These are phyloP conservation scores for Hystrix brachyura DNA, from an alignment of 2,113 vertebrate species.

Conservation along the genomic window DNA sequence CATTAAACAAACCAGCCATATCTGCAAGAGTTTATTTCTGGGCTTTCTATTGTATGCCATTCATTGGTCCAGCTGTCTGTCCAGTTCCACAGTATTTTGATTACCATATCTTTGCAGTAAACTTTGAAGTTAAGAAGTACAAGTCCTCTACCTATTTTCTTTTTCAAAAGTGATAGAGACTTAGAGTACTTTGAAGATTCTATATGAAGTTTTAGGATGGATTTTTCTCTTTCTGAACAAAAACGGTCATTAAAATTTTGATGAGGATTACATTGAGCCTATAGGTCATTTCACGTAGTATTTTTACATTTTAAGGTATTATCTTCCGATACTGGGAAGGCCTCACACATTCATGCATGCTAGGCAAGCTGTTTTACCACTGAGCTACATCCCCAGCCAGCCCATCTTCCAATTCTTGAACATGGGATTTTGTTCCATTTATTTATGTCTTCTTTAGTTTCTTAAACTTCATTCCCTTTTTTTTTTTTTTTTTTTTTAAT, in stretches of 20 bases:
- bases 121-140: slow-evolving; percentile 6
- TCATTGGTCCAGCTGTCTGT: neutral
- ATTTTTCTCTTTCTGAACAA: slow-evolving; percentile 36
- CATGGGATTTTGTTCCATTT: neutral
- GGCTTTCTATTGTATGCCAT: neutral
- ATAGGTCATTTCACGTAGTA: neutral
- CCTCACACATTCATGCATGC: neutral
- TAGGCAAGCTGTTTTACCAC: neutral
- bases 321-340: neutral
- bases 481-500: too few relatives aligned
- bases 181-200: neutral
- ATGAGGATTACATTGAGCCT: neutral
- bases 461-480: neutral
- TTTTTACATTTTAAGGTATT: neutral
- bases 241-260: neutral
- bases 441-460: slow-evolving; percentile 9
- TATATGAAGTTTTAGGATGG: neutral
- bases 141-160: neutral
- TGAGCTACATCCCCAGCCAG: neutral
- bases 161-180: neutral
- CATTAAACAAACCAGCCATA: neutral
- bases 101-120: neutral
- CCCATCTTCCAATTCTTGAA: neutral
- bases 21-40: neutral
- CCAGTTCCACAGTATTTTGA: neutral